Base-by-base conservation (phyloP, 2,888 invertebrate genomes). In the Drosophila silvestris region DNA sequence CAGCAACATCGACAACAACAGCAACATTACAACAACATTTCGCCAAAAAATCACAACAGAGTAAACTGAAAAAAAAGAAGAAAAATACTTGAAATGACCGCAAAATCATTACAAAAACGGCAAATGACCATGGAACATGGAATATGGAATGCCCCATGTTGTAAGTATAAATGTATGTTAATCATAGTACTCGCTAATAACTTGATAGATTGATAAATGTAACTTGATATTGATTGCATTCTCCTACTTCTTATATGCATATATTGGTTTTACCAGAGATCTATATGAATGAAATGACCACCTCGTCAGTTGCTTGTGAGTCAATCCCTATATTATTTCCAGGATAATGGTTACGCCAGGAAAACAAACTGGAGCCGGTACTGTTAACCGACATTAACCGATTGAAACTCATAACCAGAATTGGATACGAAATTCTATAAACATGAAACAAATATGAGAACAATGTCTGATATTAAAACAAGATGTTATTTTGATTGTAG, bases 21-120 rank as follows among this genome's bases (percentile, higher is more conserved):
- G 47, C 62, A 67, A 69, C 57, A 39, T 56, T 62, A n/a, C 59
- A 60, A 54, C 62, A 67, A 69, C 57, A 39, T 56, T 62, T 70
- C 52, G 65, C 52, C 51, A 60, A 73, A 67, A 12, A 47, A 62
- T 22, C 50, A 58, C 28, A 63, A 57, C 33, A 57, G 26, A 4
- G 26, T 22, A 37, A 68, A 61, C 33, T 35, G 22, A n/a, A 7
- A 62, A 22, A 14, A 41, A 52, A 28, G 16, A 57, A 33, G 14
- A 50, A 69, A 30, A 61, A 32, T 22, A 22, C 44, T 44, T 56
- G 39, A 75, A 73, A 57, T 66, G 77, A 41, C 62, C 58, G 51
- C 50, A 72, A 76, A 65, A 72, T 62, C 63, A 76, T 72, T 72
- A 72, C 79, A 57, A 70, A 78, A 74, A 74, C 59, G 50, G 61